Conservation (phyloP, 2,113 vertebrate species). For the Syrmaticus mikado region DNA sequence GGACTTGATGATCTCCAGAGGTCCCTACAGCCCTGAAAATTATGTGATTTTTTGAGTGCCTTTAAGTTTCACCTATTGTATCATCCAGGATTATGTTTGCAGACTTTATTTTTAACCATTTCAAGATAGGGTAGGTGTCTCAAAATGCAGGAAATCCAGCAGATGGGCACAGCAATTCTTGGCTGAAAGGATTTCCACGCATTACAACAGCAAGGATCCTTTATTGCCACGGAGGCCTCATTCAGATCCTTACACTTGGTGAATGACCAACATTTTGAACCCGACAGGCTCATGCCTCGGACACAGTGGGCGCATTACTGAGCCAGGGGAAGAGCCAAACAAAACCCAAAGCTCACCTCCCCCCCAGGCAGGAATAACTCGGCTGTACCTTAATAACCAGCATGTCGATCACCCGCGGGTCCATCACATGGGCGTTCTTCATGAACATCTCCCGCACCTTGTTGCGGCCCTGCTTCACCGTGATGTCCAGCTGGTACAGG, state of each 20-base stretch:
- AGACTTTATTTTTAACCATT: background rate
- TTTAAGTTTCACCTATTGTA: background rate
- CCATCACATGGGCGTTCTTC: constrained; percentile 88
- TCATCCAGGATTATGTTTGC: background rate
- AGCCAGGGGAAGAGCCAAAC: background rate
- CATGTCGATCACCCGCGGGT: constrained; percentile 92
- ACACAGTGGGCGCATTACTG: background rate
- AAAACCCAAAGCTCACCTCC: background rate
- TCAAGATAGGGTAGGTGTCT: background rate
- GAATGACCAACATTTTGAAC: background rate
- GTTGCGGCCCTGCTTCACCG: too few relatives aligned
- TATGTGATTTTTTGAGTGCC: background rate
- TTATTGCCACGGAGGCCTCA: background rate
- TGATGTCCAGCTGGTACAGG: too few relatives aligned
- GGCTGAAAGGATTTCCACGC: background rate
- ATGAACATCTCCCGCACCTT: constrained; percentile 93
- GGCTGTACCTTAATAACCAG: constrained; percentile 93
- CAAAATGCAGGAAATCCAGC: background rate
- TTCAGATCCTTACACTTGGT: background rate
- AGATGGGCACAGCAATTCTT: background rate
- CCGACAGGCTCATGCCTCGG: too few relatives aligned
- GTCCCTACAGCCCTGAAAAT: too few relatives aligned
- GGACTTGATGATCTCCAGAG: too few relatives aligned
- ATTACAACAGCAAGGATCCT: background rate
- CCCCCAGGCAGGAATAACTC: background rate